phyloP scores from a whole-genome alignment of 1,140 invertebrate genomes.

The Scaptodrosophila lebanonensis region DNA sequence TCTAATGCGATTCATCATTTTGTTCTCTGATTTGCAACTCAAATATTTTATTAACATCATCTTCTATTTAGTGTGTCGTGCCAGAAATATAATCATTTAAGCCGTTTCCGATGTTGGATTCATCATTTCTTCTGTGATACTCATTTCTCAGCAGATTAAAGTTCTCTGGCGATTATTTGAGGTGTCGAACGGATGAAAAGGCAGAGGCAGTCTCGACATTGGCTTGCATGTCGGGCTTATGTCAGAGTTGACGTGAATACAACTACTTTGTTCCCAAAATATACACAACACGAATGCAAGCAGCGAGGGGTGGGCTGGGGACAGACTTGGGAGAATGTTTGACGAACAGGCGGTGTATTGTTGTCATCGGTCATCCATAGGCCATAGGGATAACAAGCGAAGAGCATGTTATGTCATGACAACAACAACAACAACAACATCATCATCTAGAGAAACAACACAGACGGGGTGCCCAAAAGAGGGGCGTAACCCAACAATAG shows the following conservation, averaged over 20 bases:
- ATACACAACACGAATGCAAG: not conserved
- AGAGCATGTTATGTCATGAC: conserved; percentile 31
- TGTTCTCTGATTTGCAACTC: too few species aligned
- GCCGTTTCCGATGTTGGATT: too few species aligned
- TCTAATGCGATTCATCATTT: too few species aligned
- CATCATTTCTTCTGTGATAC: too few species aligned
- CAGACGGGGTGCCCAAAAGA: not conserved
- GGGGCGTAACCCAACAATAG: conserved; percentile 38
- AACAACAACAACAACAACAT: conserved; percentile 27
- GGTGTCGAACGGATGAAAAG: conserved; percentile 64
- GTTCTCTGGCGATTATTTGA: conserved; percentile 60
- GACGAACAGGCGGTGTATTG: conserved; percentile 8
- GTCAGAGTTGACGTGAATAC: conserved; percentile 74
- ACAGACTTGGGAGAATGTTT: not conserved
- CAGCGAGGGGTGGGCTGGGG: not conserved
- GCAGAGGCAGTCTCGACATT: too few species aligned
- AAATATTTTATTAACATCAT: too few species aligned
- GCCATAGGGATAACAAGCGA: conserved; percentile 36
- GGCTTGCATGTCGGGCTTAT: conserved; percentile 70
- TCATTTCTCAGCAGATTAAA: too few species aligned
- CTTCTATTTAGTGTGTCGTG: too few species aligned
- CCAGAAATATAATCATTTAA: too few species aligned
- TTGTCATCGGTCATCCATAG: conserved; percentile 23
- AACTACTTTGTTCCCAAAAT: conserved; percentile 59
- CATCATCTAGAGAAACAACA: conserved; percentile 7